phyloP scores from a whole-genome alignment of 2,888 invertebrate species.

The Nomada fucata region DNA sequence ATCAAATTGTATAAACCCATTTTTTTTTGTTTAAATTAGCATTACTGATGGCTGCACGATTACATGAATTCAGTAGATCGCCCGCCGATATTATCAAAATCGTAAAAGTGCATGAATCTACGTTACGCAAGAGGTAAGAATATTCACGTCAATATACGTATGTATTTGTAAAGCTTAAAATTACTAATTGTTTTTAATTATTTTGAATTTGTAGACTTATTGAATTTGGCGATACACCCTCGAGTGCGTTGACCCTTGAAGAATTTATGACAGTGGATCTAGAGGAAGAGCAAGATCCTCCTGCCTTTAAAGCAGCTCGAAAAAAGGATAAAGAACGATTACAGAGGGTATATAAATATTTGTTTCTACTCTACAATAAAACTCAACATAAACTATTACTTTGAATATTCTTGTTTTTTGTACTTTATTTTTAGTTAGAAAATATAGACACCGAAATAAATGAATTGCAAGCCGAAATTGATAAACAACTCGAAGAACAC shows the following conservation, averaged over 20 bases:
- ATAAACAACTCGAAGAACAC: slow-evolving; percentile 89
- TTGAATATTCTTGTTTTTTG: slow-evolving; percentile 42
- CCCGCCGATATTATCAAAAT: slow-evolving; percentile 95
- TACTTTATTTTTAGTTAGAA: slow-evolving; percentile 75
- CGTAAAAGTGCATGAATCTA: slow-evolving; percentile 97
- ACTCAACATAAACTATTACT: too few relatives aligned
- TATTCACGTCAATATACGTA: slow-evolving; percentile 10
- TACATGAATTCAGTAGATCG: slow-evolving; percentile 95
- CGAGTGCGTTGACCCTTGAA: slow-evolving; percentile 96
- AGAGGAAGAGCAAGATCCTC: slow-evolving; percentile 98
- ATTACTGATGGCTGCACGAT: slow-evolving; percentile 95
- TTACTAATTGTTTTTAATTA: neutral
- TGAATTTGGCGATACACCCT: slow-evolving; percentile 98
- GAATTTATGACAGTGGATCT: slow-evolving; percentile 99
- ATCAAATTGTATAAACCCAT: neutral
- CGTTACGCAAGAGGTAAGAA: slow-evolving; percentile 91
- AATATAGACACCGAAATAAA: slow-evolving; percentile 86
- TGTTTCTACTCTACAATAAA: slow-evolving; percentile 39
- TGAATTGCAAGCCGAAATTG: slow-evolving; percentile 94
- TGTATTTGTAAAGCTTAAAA: neutral
- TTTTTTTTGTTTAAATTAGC: slow-evolving; percentile 86
- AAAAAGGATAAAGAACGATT: slow-evolving; percentile 94
- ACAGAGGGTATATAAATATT: slow-evolving; percentile 87
- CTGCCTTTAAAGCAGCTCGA: slow-evolving; percentile 96
- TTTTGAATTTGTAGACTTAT: slow-evolving; percentile 86